Evolutionary conservation across 2,113 vertebrate genomes (phyloP), one percentile per base, ranked within the genome.

Genomic region (Arothron firmamentum): DNA sequence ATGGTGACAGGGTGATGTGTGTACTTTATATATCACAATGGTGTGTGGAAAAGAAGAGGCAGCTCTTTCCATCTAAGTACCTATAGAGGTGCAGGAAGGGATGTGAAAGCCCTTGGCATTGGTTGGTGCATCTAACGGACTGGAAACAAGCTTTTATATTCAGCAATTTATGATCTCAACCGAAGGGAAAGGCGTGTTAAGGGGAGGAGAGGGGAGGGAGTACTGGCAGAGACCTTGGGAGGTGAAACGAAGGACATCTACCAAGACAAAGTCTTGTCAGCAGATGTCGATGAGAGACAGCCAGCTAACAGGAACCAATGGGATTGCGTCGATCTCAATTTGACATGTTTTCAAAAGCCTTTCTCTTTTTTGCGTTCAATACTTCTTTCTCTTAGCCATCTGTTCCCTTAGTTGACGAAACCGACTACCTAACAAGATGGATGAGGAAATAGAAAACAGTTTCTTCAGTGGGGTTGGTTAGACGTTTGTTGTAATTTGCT

Each of bases 81-180:
- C 59, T 82, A 69, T 61, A 11, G 74, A 80, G 79, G 80, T 75
- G 80, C 78, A 78, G 45, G n/a, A 65, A 76, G 72, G 73, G 73
- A 84, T 75, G 62, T 62, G 80, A 88, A 88, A 77, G 83, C 82
- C 84, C 70, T 78, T 82, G 83, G 85, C 82, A 76, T 77, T 46
- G 64, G 84, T 60, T 67, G 71, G 74, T 54, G 80, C 70, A 57
- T 88, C 83, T 88, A 90, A 88, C 87, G 77, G 87, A 87, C 81
- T 81, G 87, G 88, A 89, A 89, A 88, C 87, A 83, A 84, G 83
- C 80, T 81, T 87, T 88, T 85, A 83, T 85, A 85, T 88, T 87
- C 85, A 80, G 81, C 81, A 87, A 88, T 90, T 90, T 90, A 88
- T 87, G 87, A 79, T 85, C 80, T 78, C 71, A 43, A 71, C 59